Conservation (phyloP, 2,888 invertebrate species). For the Heteromyza rotundicornis region DNA sequence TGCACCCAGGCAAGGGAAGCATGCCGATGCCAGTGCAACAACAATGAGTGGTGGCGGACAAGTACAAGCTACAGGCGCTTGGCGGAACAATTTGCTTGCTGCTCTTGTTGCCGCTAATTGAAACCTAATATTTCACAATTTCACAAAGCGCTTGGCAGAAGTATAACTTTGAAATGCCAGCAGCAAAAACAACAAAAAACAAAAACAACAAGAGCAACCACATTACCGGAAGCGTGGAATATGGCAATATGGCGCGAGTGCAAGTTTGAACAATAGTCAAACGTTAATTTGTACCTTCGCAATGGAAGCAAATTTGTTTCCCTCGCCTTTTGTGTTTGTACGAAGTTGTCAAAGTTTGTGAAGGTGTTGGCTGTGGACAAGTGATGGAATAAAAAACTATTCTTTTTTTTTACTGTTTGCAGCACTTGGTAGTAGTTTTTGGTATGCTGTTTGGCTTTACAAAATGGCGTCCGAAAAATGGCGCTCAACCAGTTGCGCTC, state of each 20-base stretch:
- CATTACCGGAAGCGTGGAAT: constrained; percentile 29
- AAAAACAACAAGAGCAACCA: no score
- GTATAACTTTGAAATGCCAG: no score
- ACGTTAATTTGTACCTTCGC: no score
- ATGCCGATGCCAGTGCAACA: background rate
- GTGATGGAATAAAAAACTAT: no score
- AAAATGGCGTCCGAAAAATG: constrained; percentile 6
- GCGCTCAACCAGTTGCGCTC: constrained; percentile 5
- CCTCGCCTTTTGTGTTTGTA: no score
- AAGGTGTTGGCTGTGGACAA: constrained; percentile 11
- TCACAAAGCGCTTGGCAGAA: background rate
- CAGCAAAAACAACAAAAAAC: no score
- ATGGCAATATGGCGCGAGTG: constrained; percentile 35
- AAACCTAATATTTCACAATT: constrained; percentile 11
- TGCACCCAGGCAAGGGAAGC: background rate
- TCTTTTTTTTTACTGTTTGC: no score
- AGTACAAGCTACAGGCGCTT: no score
- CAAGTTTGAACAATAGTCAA: constrained; percentile 25
- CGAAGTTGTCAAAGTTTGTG: background rate
- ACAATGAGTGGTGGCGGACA: background rate
- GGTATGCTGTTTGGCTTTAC: constrained; percentile 7
- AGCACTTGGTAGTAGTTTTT: no score
- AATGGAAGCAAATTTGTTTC: no score
- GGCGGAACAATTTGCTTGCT: no score
- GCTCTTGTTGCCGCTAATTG: background rate